Conservation (phyloP, 2,888 invertebrate genomes). For the Sepiola atlantica region DNA sequence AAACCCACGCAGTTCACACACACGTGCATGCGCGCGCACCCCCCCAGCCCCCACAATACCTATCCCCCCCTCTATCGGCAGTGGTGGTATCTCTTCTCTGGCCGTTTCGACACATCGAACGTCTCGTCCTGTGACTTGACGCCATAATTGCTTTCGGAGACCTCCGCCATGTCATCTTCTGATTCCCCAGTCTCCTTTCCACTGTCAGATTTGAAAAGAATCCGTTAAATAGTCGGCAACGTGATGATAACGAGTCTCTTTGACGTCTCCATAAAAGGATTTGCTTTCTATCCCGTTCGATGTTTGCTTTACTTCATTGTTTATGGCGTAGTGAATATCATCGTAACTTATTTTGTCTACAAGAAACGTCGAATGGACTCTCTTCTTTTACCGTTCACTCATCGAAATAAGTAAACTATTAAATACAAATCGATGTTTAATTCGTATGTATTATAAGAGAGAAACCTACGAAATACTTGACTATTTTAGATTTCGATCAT, state of each 20-base stretch:
- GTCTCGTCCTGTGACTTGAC: slow-evolving; percentile 32
- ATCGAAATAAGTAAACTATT: background rate
- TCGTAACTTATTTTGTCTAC: background rate
- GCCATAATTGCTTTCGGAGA: slow-evolving; percentile 5
- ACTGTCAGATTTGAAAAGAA: background rate
- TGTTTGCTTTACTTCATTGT: background rate
- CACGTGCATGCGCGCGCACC: too few species aligned
- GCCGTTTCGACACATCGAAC: slow-evolving; percentile 20
- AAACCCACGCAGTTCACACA: background rate
- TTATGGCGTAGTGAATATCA: background rate
- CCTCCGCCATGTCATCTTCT: background rate
- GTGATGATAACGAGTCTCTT: background rate
- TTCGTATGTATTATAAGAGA: background rate
- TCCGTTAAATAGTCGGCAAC: background rate
- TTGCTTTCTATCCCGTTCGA: background rate
- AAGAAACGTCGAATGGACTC: background rate
- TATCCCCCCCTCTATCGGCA: background rate
- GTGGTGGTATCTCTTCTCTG: too few species aligned
- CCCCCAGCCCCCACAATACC: too few species aligned
- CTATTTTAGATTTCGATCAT: too few species aligned
- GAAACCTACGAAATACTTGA: background rate
- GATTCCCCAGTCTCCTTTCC: slow-evolving; percentile 2
- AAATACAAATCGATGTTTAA: background rate
- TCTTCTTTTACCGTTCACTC: background rate
- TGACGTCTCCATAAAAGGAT: background rate